Conservation (phyloP, 2,888 invertebrate species). For the Acrobasis consociella region DNA sequence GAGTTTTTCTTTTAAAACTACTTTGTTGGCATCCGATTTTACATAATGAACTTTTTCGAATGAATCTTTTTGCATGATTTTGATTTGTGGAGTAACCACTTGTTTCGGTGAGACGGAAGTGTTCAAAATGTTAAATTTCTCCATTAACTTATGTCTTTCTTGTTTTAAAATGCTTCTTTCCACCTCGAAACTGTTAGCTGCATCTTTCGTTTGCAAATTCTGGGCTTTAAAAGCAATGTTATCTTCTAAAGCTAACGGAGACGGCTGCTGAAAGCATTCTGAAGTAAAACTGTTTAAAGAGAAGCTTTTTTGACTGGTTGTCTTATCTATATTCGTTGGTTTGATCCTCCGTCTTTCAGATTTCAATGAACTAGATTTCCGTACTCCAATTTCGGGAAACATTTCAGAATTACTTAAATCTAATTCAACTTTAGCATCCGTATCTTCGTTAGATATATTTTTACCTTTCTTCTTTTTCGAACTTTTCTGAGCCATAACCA, state of each 20-base stretch:
- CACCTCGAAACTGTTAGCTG: slow-evolving; percentile 57
- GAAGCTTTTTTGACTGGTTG: slow-evolving; percentile 55
- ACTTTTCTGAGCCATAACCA: slow-evolving; percentile 59
- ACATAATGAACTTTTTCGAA: slow-evolving; percentile 54
- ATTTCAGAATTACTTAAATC: slow-evolving; percentile 69
- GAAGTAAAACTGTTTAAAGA: slow-evolving; percentile 65
- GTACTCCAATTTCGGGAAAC: slow-evolving; percentile 71
- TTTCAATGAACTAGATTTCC: slow-evolving; percentile 61
- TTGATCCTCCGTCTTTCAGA: slow-evolving; percentile 75
- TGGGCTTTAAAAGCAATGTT: slow-evolving; percentile 67
- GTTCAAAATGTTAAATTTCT: slow-evolving; percentile 72
- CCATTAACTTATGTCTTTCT: slow-evolving; percentile 72
- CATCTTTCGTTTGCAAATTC: slow-evolving; percentile 58
- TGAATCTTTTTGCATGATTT: slow-evolving; percentile 57
- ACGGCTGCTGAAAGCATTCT: slow-evolving; percentile 62
- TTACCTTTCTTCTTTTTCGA: slow-evolving; percentile 61
- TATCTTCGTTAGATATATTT: slow-evolving; percentile 53
- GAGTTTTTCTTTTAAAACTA: slow-evolving; percentile 77
- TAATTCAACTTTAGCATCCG: slow-evolving; percentile 54
- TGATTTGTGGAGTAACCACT: slow-evolving; percentile 54
- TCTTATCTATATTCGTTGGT: slow-evolving; percentile 73
- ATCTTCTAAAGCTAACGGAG: slow-evolving; percentile 57
- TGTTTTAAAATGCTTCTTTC: slow-evolving; percentile 72
- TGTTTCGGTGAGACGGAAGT: slow-evolving; percentile 54
- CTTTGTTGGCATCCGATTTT: slow-evolving; percentile 65